A percentile compares a stretch with the other conserved stretches of the same genome.
These are phyloP conservation scores for Diarsia mendica DNA, from an alignment of 2,888 invertebrate species.

Conservation along the genomic window DNA sequence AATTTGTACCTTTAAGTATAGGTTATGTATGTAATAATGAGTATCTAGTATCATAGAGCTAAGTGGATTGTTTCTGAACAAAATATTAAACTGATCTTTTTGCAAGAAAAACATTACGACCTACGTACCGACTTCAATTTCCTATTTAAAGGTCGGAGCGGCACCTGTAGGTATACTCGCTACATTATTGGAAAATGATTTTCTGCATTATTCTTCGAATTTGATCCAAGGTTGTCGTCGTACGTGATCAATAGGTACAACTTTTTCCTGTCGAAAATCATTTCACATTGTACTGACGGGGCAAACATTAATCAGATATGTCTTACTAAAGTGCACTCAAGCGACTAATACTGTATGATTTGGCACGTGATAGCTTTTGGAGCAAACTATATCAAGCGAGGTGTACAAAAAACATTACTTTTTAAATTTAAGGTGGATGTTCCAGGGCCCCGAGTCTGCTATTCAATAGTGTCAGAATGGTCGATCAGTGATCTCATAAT, in stretches of 20 bases:
- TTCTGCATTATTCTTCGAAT: conserved; percentile 24
- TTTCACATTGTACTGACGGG: conserved; percentile 46
- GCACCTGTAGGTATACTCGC: neutral
- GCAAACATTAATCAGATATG: conserved; percentile 62
- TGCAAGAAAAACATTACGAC: neutral
- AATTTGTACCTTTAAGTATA: neutral
- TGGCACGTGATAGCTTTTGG: conserved; percentile 49
- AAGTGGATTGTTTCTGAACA: neutral
- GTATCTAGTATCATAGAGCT: neutral
- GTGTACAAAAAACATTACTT: conserved; percentile 6
- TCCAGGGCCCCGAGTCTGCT: too few relatives aligned
- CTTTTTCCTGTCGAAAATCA: conserved; percentile 43
- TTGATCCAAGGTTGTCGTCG: conserved; percentile 13
- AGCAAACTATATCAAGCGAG: conserved; percentile 43
- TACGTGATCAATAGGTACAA: conserved; percentile 28
- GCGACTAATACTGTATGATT: conserved; percentile 64
- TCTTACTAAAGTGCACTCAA: conserved; percentile 62
- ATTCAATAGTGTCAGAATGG: too few relatives aligned
- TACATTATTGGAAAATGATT: conserved; percentile 37
- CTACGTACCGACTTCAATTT: neutral
- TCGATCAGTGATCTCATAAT: too few relatives aligned
- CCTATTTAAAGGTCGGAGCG: neutral
- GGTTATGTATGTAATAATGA: neutral
- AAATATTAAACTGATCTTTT: conserved; percentile 3
- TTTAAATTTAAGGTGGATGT: too few relatives aligned